These are phyloP conservation scores for Gymnocypris eckloni DNA, from an alignment of 2,797 vertebrate genomes.

Conservation along the genomic window DNA sequence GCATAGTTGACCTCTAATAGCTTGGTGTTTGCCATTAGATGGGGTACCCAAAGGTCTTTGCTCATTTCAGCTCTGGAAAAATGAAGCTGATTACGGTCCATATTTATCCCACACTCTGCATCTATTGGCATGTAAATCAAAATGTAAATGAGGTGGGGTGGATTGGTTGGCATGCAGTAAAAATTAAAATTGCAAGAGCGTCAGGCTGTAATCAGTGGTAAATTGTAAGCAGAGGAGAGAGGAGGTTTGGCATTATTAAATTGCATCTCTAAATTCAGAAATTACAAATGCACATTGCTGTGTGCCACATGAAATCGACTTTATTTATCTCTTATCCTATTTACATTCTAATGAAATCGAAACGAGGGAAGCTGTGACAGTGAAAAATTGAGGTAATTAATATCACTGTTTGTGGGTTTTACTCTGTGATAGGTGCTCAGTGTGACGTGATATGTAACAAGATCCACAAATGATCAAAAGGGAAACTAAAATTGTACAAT, in stretches of 20 bases:
- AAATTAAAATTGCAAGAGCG: slow-evolving; percentile 76
- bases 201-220: slow-evolving; percentile 74
- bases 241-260: slow-evolving; percentile 60
- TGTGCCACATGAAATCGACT: slow-evolving; percentile 67
- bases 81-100: slow-evolving; percentile 71
- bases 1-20: slow-evolving; percentile 62
- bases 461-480: slow-evolving; percentile 1
- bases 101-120: slow-evolving; percentile 74
- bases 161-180: slow-evolving; percentile 71
- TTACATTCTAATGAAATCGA: slow-evolving; percentile 64
- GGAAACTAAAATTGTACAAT: slow-evolving; percentile 14
- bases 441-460: slow-evolving; percentile 15
- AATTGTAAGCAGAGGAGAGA: slow-evolving; percentile 67
- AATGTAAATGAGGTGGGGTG: slow-evolving; percentile 76
- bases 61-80: slow-evolving; percentile 72
- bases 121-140: slow-evolving; percentile 75
- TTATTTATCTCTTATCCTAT: slow-evolving; percentile 67
- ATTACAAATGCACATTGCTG: slow-evolving; percentile 61
- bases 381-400: slow-evolving; percentile 72
- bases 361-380: slow-evolving; percentile 60
- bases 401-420: slow-evolving; percentile 60
- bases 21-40: slow-evolving; percentile 68
- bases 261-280: slow-evolving; percentile 62
- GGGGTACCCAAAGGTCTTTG: slow-evolving; percentile 68
- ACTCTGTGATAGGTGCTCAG: slow-evolving; percentile 38